phyloP scores from a whole-genome alignment of 1,140 invertebrate genomes.

The Acromyrmex charruanus region DNA sequence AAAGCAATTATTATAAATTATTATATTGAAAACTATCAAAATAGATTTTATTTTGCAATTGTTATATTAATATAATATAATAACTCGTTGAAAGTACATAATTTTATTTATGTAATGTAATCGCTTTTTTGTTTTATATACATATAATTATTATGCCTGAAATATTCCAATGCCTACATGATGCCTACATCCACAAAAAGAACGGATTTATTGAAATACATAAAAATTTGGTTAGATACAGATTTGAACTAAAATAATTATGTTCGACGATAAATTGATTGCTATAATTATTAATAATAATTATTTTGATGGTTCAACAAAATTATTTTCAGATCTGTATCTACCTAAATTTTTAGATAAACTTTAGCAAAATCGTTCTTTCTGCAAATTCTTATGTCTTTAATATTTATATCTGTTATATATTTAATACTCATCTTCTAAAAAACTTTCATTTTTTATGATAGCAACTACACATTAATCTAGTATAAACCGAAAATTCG shows the following conservation, averaged over 20 bases:
- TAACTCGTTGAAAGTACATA: background rate
- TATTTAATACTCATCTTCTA: background rate
- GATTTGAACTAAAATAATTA: no score
- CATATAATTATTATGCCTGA: background rate
- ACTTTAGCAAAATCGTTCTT: no score
- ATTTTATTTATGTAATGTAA: background rate
- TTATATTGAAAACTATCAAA: background rate
- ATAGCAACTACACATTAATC: background rate
- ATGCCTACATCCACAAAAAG: no score
- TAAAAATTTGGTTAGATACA: no score
- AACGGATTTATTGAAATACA: no score
- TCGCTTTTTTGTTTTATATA: background rate
- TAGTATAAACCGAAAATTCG: background rate
- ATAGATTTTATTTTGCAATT: background rate
- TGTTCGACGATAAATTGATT: no score
- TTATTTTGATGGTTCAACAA: no score
- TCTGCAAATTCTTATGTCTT: background rate
- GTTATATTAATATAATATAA: background rate
- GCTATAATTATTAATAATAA: no score
- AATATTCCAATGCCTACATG: background rate
- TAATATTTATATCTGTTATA: background rate
- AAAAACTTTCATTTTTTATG: background rate
- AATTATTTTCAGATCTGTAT: no score
- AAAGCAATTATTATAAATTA: background rate
- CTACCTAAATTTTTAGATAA: no score